Conservation (phyloP, 1,140 invertebrate genomes). For the Metopolophium dirhodum region DNA sequence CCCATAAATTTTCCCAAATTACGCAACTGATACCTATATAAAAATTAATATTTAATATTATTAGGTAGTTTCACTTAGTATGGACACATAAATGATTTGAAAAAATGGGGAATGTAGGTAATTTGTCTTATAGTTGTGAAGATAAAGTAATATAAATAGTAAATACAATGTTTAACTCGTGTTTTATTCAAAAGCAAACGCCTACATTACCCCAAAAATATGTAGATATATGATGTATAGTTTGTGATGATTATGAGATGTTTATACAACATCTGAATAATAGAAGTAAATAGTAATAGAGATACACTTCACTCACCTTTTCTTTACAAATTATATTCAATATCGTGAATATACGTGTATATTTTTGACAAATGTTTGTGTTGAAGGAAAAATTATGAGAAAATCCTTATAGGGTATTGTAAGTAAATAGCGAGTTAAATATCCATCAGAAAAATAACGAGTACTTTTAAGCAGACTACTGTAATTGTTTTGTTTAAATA, state of each 20-base stretch:
- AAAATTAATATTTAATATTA: neutral
- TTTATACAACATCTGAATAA: neutral
- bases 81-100: no score
- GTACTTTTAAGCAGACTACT: neutral
- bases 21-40: neutral
- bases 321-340: neutral
- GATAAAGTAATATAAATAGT: no score
- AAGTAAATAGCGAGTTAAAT: neutral
- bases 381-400: neutral
- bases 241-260: neutral
- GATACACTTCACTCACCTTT: neutral
- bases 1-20: no score
- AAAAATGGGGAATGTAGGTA: neutral
- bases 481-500: neutral
- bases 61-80: no score
- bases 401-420: neutral
- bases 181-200: no score
- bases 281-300: neutral
- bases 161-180: no score
- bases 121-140: no score
- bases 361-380: neutral
- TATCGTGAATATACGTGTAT: neutral
- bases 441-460: neutral
- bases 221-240: neutral
- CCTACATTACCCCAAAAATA: neutral